Evolutionary conservation across 2,113 vertebrate species (phyloP).

Genomic region (Calyptommatus sinebrachiatus): DNA sequence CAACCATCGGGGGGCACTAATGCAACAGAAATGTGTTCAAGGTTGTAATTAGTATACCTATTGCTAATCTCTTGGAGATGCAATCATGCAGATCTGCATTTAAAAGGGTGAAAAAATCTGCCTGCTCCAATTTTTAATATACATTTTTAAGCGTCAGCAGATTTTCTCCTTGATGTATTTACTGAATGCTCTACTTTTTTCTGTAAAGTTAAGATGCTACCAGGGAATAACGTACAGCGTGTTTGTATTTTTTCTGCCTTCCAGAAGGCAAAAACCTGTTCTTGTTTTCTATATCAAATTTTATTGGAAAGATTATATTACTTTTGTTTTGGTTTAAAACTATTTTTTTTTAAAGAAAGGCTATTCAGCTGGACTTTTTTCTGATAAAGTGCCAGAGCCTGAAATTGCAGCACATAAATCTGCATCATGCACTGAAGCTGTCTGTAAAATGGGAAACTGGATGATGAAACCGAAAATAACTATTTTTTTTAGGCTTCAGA

Average conservation of each 20-base stretch:
- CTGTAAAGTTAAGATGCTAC: constrained; percentile 1
- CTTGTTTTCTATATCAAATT: not conserved
- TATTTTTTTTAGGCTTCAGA: not conserved
- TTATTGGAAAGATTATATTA: not conserved
- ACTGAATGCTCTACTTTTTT: constrained; percentile 28
- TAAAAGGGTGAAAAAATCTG: not conserved
- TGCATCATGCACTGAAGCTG: not conserved
- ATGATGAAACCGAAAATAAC: constrained; percentile 4
- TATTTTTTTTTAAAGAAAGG: not conserved
- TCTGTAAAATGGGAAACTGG: not conserved
- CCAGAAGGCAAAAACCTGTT: not conserved
- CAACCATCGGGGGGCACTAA: constrained; percentile 60
- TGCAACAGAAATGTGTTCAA: constrained; percentile 38
- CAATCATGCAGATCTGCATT: not conserved
- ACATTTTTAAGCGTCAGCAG: not conserved
- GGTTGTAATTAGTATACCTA: not conserved
- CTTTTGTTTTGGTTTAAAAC: not conserved
- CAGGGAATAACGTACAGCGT: constrained; percentile 14
- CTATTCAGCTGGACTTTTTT: not conserved
- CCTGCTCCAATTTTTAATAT: constrained; percentile 22
- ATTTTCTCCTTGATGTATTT: constrained; percentile 14
- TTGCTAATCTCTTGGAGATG: not conserved
- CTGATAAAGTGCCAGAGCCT: not conserved
- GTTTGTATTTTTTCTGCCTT: not conserved
- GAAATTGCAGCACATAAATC: not conserved